Evolutionary conservation across 2,888 invertebrate genomes (phyloP).

Genomic region (Caenorhabditis becei): DNA sequence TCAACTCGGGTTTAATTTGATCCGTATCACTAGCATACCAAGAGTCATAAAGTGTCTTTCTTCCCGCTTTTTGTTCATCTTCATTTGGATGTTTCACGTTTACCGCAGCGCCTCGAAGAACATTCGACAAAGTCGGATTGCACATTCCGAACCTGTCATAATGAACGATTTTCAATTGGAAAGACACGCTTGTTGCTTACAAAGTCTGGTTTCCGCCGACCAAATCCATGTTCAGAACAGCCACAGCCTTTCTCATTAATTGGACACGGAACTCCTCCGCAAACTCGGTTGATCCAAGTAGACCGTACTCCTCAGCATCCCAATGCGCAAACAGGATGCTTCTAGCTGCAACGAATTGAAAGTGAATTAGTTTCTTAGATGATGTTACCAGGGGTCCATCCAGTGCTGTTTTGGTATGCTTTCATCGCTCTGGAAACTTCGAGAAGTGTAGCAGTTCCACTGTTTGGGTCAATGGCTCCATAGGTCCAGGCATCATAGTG

Average conservation of each 20-base stretch:
- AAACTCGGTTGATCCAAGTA: conserved; percentile 84
- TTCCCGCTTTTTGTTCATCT: conserved; percentile 62
- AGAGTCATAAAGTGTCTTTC: conserved; percentile 76
- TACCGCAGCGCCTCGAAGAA: conserved; percentile 82
- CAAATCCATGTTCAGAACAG: conserved; percentile 83
- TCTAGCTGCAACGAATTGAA: conserved; percentile 80
- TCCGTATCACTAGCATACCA: conserved; percentile 69
- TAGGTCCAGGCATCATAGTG: conserved; percentile 84
- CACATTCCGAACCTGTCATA: conserved; percentile 67
- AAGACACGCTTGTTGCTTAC: conserved; percentile 35
- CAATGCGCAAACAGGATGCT: conserved; percentile 82
- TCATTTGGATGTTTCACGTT: conserved; percentile 73
- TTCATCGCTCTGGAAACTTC: conserved; percentile 82
- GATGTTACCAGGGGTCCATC: conserved; percentile 82
- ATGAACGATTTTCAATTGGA: too few species aligned
- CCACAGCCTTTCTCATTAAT: conserved; percentile 81
- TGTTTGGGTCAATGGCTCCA: conserved; percentile 83
- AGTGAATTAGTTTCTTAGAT: too few species aligned
- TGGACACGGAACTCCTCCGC: conserved; percentile 82
- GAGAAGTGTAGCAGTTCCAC: conserved; percentile 83
- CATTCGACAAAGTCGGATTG: conserved; percentile 81
- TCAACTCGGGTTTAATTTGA: not conserved
- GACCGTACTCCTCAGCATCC: conserved; percentile 83
- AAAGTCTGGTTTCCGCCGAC: conserved; percentile 73
- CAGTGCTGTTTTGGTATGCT: conserved; percentile 71